Evolutionary conservation across 37 sponge, comb jelly and placozoan species (phyloP), one percentile per base, ranked within the genome.

Genomic region (Aplysina aerophoba): DNA sequence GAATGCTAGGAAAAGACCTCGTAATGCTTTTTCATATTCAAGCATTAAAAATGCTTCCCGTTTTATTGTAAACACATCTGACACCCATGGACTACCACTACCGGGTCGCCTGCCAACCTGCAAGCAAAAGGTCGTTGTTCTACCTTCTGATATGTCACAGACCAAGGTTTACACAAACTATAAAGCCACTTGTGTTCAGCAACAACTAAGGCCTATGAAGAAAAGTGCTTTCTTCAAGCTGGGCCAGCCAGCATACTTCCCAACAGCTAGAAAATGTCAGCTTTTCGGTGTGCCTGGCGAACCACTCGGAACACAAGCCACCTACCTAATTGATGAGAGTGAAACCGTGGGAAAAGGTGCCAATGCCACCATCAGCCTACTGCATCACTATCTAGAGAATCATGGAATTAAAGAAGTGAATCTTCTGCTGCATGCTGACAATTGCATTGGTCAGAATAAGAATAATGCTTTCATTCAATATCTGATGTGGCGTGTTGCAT

Each of bases 241-340:
- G 27, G 15, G 69, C 27, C 69, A 67, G 69, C 87, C 87, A 56
- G 60, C 57, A 6, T 87, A 54, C 36, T 81, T 80, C 55, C 31
- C 25, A 55, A 56, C 87, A 13, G 41, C 87, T 36, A 67, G 87
- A 21, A 80, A 87, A 35, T 80, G 81, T 59, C 78, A 59, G 31
- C 21, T 74, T 14, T 85, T 85, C 73, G 79, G 66, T 12, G 73
- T 77, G 27, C 14, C 56, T 2, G 55, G 73, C 22, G 79, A 78
- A 33, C 37, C 81, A 20, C 20, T 22, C 1, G 39, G 67, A 17
- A 13, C 15, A 0, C 82, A 81, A 61, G 82, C 72, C 12, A 81
- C 81, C 37, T 87, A 81, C 82, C 53, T 87, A 4, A 81, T 81
- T 30, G 87, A 87, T 72, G 87, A 87, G 35, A 74, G 64, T 58